Conservation (phyloP, 2,888 invertebrate genomes). For the Tromatobia lineatoria region DNA sequence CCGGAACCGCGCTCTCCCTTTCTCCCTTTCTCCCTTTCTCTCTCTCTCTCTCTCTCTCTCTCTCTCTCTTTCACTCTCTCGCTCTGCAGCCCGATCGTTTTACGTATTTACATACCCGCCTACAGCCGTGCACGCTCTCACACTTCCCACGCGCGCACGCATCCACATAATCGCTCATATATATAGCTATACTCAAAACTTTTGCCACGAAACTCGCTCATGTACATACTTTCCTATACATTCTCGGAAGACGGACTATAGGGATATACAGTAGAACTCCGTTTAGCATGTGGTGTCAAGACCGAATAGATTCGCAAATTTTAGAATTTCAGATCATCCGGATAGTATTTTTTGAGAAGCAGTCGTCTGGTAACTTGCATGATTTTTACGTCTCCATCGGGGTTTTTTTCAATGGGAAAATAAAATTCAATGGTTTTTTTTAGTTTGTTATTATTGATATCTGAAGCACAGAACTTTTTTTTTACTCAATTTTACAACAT, state of each 20-base stretch:
- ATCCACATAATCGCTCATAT: constrained; percentile 65
- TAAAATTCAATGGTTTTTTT: too few species aligned
- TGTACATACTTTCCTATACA: neutral
- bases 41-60: neutral
- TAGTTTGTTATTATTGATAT: too few species aligned
- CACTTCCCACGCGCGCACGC: constrained; percentile 58
- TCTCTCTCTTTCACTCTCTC: too few species aligned
- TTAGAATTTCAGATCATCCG: too few species aligned
- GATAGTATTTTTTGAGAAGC: too few species aligned
- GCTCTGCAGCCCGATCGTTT: constrained; percentile 38
- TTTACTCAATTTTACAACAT: too few species aligned
- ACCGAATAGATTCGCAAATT: neutral
- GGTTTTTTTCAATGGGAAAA: too few species aligned
- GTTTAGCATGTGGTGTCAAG: neutral
- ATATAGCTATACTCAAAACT: constrained; percentile 4
- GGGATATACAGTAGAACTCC: neutral
- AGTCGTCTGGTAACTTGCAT: too few species aligned
- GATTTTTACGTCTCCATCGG: too few species aligned
- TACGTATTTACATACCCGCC: constrained; percentile 54
- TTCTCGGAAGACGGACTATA: neutral
- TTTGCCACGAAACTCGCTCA: neutral
- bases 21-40: neutral
- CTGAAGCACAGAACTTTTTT: too few species aligned
- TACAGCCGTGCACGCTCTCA: constrained; percentile 35
- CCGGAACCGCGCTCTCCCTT: neutral